Evolutionary conservation across 2,113 vertebrate species (phyloP), one percentile per base, ranked within the genome.

Genomic region (Electrona antarctica): DNA sequence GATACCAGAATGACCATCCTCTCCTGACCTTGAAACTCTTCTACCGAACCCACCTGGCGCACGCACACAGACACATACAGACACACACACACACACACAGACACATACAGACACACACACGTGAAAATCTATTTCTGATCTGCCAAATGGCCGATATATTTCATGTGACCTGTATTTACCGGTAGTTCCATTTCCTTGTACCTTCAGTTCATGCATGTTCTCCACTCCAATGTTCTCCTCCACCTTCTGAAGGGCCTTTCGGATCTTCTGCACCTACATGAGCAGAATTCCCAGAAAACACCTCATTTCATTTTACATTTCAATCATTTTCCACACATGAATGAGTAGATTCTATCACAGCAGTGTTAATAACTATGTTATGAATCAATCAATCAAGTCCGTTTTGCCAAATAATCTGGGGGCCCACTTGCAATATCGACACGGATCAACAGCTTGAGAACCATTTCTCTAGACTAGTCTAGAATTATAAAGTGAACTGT

Each of bases 21-120:
- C 69, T 99, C 98, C 86, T 99, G 96, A 63, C 98, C 98, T 81
- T 99, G 98, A 87, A 99, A 99, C 85, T 99, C 93, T 74, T 99
- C 98, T 84, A 99, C 97, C 0, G 96, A 97, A 8, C 97, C 98
- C 85, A 99, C 95, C 98, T 99, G 60, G 69, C 52, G 69, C 67
- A 75, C 55, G 70, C 7, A 68, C 2, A 51, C 7, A 70, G 47
- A 48, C 50, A 51, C 41, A 0, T 12, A 60, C 55, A 60, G 12
- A 55, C 14, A 33, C 8, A 58, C 29, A 60, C 33, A 67, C 9
- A 66, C 60, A 14, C n/a, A 4, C 47, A 64, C 15, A 55, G 12
- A 47, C 8, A 58, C 29, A 64, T 15, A 67, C 9, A 66, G 55
- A 28, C n/a, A 4, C 47, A 33, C 33, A 41, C 33, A 41, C 33